Evolutionary conservation across 2,888 invertebrate genomes (phyloP).

Genomic region (Cephus pulcher): DNA sequence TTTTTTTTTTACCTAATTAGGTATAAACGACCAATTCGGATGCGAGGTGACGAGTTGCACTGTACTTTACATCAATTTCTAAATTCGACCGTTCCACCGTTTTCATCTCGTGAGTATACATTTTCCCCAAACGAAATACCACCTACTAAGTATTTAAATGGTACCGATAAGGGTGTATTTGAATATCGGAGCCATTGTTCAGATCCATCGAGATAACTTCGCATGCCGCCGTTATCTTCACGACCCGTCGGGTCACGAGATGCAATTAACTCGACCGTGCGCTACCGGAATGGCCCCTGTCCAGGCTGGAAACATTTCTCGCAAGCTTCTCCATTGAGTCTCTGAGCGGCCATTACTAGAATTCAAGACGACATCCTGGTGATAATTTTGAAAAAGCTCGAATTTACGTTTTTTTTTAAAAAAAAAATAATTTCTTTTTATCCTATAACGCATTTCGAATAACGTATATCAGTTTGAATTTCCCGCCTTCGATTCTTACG

Average conservation of each 20-base stretch:
- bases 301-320: not conserved
- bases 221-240: slow-evolving; percentile 4
- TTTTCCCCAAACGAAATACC: slow-evolving; percentile 10
- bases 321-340: not conserved
- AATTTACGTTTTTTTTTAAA: not conserved
- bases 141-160: slow-evolving; percentile 21
- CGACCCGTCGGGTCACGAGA: slow-evolving; percentile 6
- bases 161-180: slow-evolving; percentile 27
- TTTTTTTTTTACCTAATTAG: slow-evolving; percentile 12
- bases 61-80: not conserved
- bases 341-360: not conserved
- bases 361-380: not conserved
- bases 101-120: not conserved
- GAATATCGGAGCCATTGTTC: slow-evolving; percentile 34
- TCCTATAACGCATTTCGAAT: not conserved
- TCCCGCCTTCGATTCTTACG: not conserved
- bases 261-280: slow-evolving; percentile 8
- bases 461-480: not conserved
- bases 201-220: slow-evolving; percentile 31
- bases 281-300: not conserved
- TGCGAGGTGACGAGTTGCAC: slow-evolving; percentile 18
- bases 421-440: not conserved
- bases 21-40: slow-evolving; percentile 20
- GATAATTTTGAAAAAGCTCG: not conserved
- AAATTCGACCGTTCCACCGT: not conserved